Percentiles rank a stretch among this genome's conserved stretches.
phyloP scores from a whole-genome alignment of 64 coral and sea anemone species.

The Montipora capricornis region DNA sequence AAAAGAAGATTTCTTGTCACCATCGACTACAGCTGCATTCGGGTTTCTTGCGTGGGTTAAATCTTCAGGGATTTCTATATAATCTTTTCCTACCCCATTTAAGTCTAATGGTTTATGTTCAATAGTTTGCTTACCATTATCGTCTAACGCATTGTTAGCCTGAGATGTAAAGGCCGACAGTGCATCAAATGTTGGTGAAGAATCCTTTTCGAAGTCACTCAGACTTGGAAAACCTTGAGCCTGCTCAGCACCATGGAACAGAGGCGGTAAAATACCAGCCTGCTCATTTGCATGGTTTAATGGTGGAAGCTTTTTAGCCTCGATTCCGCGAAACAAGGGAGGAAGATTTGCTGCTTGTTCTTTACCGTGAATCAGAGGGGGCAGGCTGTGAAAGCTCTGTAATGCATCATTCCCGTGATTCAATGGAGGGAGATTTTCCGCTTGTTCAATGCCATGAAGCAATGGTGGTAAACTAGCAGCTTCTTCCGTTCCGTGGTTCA shows the following conservation, averaged over 20 bases:
- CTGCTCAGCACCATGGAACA: conserved; percentile 32
- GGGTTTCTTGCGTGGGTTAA: neutral
- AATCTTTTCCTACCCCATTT: conserved; percentile 16
- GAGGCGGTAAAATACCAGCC: conserved; percentile 26
- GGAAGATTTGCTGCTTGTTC: conserved; percentile 53
- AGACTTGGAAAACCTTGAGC: conserved; percentile 1
- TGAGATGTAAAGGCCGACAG: conserved; percentile 44
- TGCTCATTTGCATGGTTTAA: conserved; percentile 49
- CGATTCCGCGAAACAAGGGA: conserved; percentile 42
- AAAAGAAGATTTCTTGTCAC: neutral
- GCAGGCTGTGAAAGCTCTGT: conserved; percentile 22
- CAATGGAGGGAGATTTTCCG: conserved; percentile 57
- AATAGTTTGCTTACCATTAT: conserved; percentile 43
- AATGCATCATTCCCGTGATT: conserved; percentile 58
- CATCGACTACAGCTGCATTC: neutral
- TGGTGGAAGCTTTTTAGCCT: conserved; percentile 14
- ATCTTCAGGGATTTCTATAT: neutral
- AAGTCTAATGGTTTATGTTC: conserved; percentile 6
- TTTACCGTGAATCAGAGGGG: conserved; percentile 55
- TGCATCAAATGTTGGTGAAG: conserved; percentile 20
- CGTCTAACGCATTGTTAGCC: neutral
- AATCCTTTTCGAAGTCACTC: conserved; percentile 25
- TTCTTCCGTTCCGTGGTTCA: conserved; percentile 8
- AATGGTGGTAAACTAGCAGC: conserved; percentile 50
- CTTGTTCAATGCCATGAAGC: conserved; percentile 56